phyloP scores from a whole-genome alignment of 2,888 invertebrate species.

The Anaspis maculata region DNA sequence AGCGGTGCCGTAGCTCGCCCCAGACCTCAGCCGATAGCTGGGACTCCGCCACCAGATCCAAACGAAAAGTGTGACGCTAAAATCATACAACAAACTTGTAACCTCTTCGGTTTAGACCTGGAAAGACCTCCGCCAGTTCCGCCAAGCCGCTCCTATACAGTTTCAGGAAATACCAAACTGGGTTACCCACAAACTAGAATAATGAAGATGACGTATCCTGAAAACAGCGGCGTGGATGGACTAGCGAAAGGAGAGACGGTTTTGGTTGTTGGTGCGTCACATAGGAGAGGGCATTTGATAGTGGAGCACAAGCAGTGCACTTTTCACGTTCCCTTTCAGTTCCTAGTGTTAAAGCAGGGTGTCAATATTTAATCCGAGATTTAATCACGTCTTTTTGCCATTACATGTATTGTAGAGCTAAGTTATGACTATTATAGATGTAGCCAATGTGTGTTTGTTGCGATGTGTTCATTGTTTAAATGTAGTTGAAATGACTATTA shows the following conservation, averaged over 20 bases:
- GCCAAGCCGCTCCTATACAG: conserved; percentile 82
- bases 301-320: conserved; percentile 68
- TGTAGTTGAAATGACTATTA: too few relatives aligned
- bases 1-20: conserved; percentile 54
- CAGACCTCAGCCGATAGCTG: conserved; percentile 82
- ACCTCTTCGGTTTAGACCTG: conserved; percentile 81
- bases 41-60: conserved; percentile 76
- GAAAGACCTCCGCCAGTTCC: conserved; percentile 90
- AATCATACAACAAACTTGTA: conserved; percentile 84
- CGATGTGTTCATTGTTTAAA: too few relatives aligned
- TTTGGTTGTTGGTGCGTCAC: conserved; percentile 79
- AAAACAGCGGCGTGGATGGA: conserved; percentile 43
- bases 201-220: conserved; percentile 82
- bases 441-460: too few relatives aligned
- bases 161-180: conserved; percentile 81
- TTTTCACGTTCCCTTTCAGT: conserved; percentile 75
- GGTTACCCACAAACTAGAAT: conserved; percentile 88
- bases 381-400: conserved; percentile 2
- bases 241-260: conserved; percentile 79
- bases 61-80: conserved; percentile 81
- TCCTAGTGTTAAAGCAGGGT: conserved; percentile 61
- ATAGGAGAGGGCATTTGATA: conserved; percentile 76
- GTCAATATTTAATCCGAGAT: conserved; percentile 36
- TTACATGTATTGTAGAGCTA: too few relatives aligned
- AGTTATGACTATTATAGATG: too few relatives aligned